Evolutionary conservation across 1,140 invertebrate genomes (phyloP).

Genomic region (Panulirus ornatus): DNA sequence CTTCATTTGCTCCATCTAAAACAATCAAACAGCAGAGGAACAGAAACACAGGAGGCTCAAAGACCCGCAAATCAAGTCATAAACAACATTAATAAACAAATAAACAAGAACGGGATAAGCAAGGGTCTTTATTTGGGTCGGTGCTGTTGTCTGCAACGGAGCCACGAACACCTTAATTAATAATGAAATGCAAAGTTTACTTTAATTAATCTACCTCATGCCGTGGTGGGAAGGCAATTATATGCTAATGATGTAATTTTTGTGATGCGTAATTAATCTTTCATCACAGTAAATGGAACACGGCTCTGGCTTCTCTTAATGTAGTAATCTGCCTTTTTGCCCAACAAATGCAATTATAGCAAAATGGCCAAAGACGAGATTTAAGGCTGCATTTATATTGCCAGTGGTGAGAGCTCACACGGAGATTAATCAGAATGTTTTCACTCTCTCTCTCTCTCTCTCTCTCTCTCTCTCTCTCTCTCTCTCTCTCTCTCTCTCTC

Average conservation of each 20-base stretch:
- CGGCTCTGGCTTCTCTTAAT: constrained; percentile 51
- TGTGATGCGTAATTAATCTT: constrained; percentile 38
- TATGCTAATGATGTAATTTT: constrained; percentile 71
- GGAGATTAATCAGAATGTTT: constrained; percentile 40
- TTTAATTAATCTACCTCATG: constrained; percentile 71
- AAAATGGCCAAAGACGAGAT: constrained; percentile 42
- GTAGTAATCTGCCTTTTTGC: constrained; percentile 42
- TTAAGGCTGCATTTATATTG: constrained; percentile 46
- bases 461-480: background rate
- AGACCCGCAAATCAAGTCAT: background rate
- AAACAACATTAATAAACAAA: constrained; percentile 39
- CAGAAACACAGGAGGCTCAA: no score
- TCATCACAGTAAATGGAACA: constrained; percentile 51
- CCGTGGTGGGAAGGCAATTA: constrained; percentile 66
- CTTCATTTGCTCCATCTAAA: no score
- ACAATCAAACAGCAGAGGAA: no score
- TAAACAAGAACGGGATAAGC: constrained; percentile 14
- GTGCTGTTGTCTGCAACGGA: constrained; percentile 27
- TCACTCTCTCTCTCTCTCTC: background rate
- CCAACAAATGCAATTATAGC: constrained; percentile 34
- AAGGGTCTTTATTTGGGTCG: background rate
- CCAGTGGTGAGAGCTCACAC: constrained; percentile 21
- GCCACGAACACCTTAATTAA: constrained; percentile 68
- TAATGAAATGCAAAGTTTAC: constrained; percentile 71
- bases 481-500: background rate